These are phyloP conservation scores for Anthonomus grandis DNA, from an alignment of 1,140 invertebrate genomes.

Conservation along the genomic window DNA sequence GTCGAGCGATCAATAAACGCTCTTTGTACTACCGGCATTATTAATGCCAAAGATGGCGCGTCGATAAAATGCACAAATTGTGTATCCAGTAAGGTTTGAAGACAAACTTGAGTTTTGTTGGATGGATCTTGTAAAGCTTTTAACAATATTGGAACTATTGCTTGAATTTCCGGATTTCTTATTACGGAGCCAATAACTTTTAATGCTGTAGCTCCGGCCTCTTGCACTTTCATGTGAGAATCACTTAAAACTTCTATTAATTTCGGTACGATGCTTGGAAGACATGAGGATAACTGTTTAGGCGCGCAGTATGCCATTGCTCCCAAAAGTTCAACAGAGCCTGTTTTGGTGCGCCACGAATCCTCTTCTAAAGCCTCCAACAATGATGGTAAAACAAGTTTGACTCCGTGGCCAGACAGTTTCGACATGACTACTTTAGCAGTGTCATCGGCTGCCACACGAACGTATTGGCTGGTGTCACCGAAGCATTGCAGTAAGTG, in stretches of 20 bases:
- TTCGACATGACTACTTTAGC: slow-evolving; percentile 96
- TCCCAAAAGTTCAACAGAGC: slow-evolving; percentile 84
- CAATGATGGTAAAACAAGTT: slow-evolving; percentile 88
- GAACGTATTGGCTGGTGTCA: slow-evolving; percentile 87
- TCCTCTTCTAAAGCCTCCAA: slow-evolving; percentile 93
- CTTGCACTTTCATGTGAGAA: slow-evolving; percentile 97
- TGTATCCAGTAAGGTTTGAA: slow-evolving; percentile 91
- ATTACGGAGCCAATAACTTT: slow-evolving; percentile 97
- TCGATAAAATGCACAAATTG: slow-evolving; percentile 99
- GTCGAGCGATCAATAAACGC: slow-evolving; percentile 96
- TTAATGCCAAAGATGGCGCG: slow-evolving; percentile 94
- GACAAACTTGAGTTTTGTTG: slow-evolving; percentile 87
- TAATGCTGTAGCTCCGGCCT: slow-evolving; percentile 90
- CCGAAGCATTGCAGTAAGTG: slow-evolving; percentile 95
- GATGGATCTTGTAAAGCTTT: slow-evolving; percentile 96
- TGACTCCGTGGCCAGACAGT: slow-evolving; percentile 94
- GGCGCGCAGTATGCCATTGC: slow-evolving; percentile 98
- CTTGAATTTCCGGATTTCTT: slow-evolving; percentile 97
- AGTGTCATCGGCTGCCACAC: slow-evolving; percentile 90
- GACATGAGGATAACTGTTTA: slow-evolving; percentile 94
- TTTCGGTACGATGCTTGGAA: slow-evolving; percentile 98
- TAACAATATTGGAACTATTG: slow-evolving; percentile 87
- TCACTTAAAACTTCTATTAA: slow-evolving; percentile 96
- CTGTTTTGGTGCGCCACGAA: slow-evolving; percentile 96
- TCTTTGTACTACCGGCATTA: slow-evolving; percentile 98